These are phyloP conservation scores for Euschistus heros DNA, from an alignment of 1,140 invertebrate genomes.

Conservation along the genomic window DNA sequence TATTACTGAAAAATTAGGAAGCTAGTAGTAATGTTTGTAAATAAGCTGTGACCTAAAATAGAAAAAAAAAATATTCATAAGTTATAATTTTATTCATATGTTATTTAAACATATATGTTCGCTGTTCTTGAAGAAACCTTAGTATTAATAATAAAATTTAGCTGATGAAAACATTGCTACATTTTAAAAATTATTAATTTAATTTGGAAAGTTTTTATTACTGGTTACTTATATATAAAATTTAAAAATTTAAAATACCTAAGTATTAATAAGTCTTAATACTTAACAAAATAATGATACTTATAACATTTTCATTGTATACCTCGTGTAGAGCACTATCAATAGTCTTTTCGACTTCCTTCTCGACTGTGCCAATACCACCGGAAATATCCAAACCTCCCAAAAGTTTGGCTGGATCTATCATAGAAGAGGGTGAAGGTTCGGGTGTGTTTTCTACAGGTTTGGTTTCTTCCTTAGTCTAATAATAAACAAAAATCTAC, in stretches of 20 bases:
- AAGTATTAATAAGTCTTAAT: neutral
- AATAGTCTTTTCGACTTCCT: slow-evolving; percentile 29
- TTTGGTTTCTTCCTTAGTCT: slow-evolving; percentile 16
- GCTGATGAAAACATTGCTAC: too few species aligned
- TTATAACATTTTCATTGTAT: slow-evolving; percentile 1
- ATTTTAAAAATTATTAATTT: neutral
- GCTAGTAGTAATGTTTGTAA: too few species aligned
- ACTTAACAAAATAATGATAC: too few species aligned
- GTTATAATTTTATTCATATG: too few species aligned
- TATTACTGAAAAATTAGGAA: neutral
- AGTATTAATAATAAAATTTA: too few species aligned
- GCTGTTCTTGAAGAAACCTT: too few species aligned
- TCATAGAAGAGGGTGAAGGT: neutral
- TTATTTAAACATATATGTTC: too few species aligned
- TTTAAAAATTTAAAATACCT: neutral
- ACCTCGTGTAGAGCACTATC: slow-evolving; percentile 28
- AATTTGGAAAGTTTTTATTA: neutral
- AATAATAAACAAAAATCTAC: slow-evolving; percentile 6
- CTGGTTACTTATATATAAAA: neutral
- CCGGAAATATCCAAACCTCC: slow-evolving; percentile 18
- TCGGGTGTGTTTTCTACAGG: neutral
- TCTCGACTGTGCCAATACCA: slow-evolving; percentile 23
- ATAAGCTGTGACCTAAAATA: too few species aligned
- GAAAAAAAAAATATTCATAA: too few species aligned
- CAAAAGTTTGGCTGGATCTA: slow-evolving; percentile 19